Evolutionary conservation across 1,140 invertebrate species (phyloP).

Genomic region (Nasonia vitripennis): DNA sequence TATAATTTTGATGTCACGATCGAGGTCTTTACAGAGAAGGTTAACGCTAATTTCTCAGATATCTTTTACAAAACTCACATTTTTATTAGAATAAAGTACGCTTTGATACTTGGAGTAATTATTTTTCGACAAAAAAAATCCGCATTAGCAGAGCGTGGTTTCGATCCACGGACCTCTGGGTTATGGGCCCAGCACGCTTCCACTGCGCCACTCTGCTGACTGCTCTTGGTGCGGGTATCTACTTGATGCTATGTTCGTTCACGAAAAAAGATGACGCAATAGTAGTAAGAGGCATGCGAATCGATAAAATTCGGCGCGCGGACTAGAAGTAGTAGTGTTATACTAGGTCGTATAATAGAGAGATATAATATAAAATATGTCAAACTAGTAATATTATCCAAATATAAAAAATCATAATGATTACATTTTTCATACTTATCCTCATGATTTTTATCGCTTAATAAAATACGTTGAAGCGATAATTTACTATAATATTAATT

Average conservation of each 20-base stretch:
- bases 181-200: slow-evolving; percentile 99
- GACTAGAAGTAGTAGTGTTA: too few relatives aligned
- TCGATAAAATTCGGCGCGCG: neutral
- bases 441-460: too few relatives aligned
- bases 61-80: neutral
- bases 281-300: neutral
- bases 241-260: neutral
- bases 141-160: slow-evolving; percentile 90
- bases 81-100: neutral
- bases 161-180: slow-evolving; percentile 98
- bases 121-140: slow-evolving; percentile 38
- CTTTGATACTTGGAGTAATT: neutral
- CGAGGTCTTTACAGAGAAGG: too few relatives aligned
- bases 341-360: too few relatives aligned
- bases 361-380: too few relatives aligned
- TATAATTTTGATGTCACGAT: too few relatives aligned
- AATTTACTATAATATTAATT: too few relatives aligned
- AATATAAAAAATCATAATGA: too few relatives aligned
- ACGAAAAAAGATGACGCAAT: slow-evolving; percentile 20
- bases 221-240: slow-evolving; percentile 71
- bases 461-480: too few relatives aligned
- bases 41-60: too few relatives aligned
- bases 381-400: too few relatives aligned
- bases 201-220: slow-evolving; percentile 92
- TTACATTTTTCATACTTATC: too few relatives aligned